Evolutionary conservation across 1,140 invertebrate species (phyloP).

Genomic region (Tetramorium alpestre): DNA sequence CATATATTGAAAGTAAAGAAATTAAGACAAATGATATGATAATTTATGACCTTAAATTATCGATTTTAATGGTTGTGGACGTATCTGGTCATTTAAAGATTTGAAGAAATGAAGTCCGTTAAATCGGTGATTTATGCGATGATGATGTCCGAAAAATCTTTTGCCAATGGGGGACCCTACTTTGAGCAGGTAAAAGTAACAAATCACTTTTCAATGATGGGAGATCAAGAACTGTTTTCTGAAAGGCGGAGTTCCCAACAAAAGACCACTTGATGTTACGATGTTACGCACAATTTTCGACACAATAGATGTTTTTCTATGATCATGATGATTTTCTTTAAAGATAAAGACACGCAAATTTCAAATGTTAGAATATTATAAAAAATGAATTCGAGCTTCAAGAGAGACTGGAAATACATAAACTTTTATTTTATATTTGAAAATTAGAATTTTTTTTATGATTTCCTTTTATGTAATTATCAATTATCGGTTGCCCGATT

Average conservation of each 20-base stretch:
- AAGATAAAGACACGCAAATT: slow-evolving; percentile 52
- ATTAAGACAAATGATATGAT: neutral
- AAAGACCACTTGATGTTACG: slow-evolving; percentile 65
- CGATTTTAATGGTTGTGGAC: neutral
- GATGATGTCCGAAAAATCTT: slow-evolving; percentile 49
- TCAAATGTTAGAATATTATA: slow-evolving; percentile 26
- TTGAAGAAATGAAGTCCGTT: slow-evolving; percentile 55
- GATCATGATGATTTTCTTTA: slow-evolving; percentile 17
- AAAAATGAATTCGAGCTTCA: neutral
- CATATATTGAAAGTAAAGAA: neutral
- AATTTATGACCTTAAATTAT: slow-evolving; percentile 19
- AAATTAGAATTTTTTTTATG: neutral
- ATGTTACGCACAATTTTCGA: slow-evolving; percentile 60
- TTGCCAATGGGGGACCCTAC: slow-evolving; percentile 62
- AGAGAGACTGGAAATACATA: neutral
- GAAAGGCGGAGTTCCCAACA: slow-evolving; percentile 58
- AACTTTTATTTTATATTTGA: neutral
- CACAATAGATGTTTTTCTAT: slow-evolving; percentile 69
- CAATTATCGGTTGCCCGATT: neutral
- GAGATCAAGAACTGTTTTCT: slow-evolving; percentile 66
- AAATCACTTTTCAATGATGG: slow-evolving; percentile 72
- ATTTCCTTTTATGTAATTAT: neutral
- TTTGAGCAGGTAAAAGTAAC: slow-evolving; percentile 73
- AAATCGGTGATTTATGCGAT: slow-evolving; percentile 42
- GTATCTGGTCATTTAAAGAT: slow-evolving; percentile 58